These are phyloP conservation scores for Schizaphis graminum DNA, from an alignment of 2,888 invertebrate species.

Conservation along the genomic window DNA sequence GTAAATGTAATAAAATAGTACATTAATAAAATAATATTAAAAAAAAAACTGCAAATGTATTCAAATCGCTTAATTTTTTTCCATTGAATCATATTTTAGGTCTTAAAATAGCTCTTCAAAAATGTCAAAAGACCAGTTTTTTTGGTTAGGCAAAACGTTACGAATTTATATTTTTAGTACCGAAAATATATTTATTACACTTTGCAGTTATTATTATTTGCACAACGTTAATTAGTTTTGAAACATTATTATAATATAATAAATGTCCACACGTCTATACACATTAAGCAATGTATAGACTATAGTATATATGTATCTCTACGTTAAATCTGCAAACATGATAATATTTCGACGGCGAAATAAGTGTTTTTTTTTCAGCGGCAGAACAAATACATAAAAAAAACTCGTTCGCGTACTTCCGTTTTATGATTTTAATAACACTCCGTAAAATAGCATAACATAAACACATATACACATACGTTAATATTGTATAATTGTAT, in stretches of 20 bases:
- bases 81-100: not conserved
- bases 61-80: not conserved
- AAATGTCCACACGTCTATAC: not conserved
- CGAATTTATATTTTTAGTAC: not conserved
- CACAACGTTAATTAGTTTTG: not conserved
- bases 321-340: not conserved
- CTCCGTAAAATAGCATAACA: not conserved
- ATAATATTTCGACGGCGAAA: not conserved
- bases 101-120: not conserved
- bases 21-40: not conserved
- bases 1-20: too few species aligned
- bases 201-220: not conserved
- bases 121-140: not conserved
- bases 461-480: not conserved
- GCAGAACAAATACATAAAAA: not conserved
- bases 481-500: not conserved
- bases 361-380: not conserved
- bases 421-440: not conserved
- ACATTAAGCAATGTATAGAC: not conserved
- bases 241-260: not conserved
- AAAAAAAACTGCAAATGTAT: not conserved
- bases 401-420: not conserved
- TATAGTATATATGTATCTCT: not conserved
- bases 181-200: not conserved
- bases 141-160: not conserved